phyloP scores from a whole-genome alignment of 2,797 vertebrate genomes.

The Lithobates sylvaticus region DNA sequence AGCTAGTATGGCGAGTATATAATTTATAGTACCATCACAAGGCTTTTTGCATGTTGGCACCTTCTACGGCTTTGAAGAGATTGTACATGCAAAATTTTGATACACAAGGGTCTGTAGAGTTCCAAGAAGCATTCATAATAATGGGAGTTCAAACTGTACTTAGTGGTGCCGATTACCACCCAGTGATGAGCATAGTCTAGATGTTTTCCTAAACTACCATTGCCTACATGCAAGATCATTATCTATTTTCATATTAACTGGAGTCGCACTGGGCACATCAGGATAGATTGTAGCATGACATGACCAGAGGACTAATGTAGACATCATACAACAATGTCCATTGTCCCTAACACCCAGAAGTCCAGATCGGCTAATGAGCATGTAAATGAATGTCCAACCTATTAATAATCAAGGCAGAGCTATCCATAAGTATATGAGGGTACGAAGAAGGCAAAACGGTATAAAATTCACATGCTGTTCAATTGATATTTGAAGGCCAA shows the following conservation, averaged over 20 bases:
- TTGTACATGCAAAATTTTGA: too few relatives aligned
- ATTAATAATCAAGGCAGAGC: background rate
- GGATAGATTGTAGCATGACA: background rate
- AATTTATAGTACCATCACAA: too few relatives aligned
- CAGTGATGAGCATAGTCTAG: too few relatives aligned
- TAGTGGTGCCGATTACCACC: background rate
- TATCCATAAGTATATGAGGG: background rate
- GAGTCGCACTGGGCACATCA: background rate
- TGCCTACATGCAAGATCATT: background rate
- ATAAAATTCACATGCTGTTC: constrained; percentile 14
- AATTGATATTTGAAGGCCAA: background rate
- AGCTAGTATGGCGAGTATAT: too few relatives aligned
- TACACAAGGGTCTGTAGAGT: background rate
- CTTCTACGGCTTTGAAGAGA: background rate
- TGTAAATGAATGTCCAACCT: background rate
- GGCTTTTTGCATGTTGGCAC: too few relatives aligned
- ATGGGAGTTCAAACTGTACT: background rate
- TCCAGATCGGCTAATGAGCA: background rate
- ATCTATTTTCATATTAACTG: background rate
- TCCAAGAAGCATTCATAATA: background rate
- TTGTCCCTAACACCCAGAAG: too few relatives aligned
- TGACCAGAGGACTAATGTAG: background rate
- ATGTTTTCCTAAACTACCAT: too few relatives aligned
- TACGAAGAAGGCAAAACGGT: background rate
- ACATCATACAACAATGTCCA: background rate